Evolutionary conservation across 2,113 vertebrate species (phyloP).

Genomic region (Egretta garzetta): DNA sequence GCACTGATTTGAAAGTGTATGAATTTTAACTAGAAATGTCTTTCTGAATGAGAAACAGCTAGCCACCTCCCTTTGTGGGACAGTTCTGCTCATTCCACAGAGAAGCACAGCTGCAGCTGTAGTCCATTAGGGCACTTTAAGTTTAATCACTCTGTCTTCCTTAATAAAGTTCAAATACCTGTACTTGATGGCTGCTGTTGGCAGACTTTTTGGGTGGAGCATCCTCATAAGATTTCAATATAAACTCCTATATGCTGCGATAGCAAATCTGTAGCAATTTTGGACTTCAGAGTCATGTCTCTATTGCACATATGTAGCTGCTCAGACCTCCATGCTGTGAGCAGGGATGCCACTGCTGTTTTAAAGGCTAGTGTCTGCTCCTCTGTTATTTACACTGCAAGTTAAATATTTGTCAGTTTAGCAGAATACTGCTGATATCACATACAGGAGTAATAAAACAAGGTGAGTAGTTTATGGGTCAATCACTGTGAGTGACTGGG

Average conservation of each 20-base stretch:
- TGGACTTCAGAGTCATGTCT: background rate
- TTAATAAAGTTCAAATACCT: background rate
- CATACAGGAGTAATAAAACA: background rate
- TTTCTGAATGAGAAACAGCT: background rate
- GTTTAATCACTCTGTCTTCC: background rate
- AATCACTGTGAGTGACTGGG: background rate
- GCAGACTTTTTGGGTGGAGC: background rate
- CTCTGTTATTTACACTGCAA: background rate
- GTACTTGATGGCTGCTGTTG: background rate
- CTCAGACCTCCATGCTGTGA: background rate
- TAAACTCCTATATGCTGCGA: background rate
- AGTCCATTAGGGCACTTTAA: background rate
- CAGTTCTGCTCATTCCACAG: background rate
- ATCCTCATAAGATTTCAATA: background rate
- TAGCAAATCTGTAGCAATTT: background rate
- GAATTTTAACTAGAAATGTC: background rate
- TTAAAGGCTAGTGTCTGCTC: background rate
- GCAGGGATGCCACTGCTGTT: background rate
- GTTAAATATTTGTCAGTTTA: background rate
- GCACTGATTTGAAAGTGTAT: background rate
- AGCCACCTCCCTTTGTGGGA: background rate
- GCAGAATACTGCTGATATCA: background rate
- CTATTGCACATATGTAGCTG: background rate
- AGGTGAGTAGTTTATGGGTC: background rate
- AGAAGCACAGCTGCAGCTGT: background rate